A percentile compares a stretch with the other conserved stretches of the same genome.
Evolutionary conservation across 2,888 invertebrate species (phyloP).

Genomic region (Gandaritis pyraliata): DNA sequence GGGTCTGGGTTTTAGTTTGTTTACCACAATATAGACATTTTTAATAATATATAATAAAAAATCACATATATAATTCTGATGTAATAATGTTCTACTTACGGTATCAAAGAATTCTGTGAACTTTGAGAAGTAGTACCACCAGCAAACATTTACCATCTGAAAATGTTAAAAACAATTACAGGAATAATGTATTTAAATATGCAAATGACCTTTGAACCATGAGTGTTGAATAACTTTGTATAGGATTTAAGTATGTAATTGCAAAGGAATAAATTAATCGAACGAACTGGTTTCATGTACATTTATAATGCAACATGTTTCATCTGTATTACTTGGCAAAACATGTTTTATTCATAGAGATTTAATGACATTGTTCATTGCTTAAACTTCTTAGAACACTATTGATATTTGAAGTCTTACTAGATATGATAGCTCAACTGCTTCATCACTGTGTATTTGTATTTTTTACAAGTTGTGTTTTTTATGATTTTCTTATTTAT

Average conservation of each 20-base stretch:
- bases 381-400: no score
- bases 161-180: constrained; percentile 53
- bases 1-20: no score
- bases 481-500: no score
- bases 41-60: no score
- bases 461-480: no score
- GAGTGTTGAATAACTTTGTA: not conserved
- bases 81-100: constrained; percentile 88
- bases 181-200: not conserved
- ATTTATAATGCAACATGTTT: not conserved
- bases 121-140: constrained; percentile 99
- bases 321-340: not conserved
- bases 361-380: not conserved
- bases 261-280: constrained; percentile 2
- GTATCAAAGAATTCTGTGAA: constrained; percentile 98
- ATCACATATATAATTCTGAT: no score
- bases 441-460: no score
- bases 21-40: no score
- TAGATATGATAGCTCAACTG: no score
- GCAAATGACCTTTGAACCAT: constrained; percentile 20
- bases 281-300: constrained; percentile 9
- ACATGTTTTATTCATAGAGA: not conserved
- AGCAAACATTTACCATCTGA: constrained; percentile 96
- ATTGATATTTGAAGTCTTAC: no score
- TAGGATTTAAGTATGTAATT: constrained; percentile 11